Base-by-base conservation (phyloP, 2,797 vertebrate genomes). In the Mergus octosetaceus region DNA sequence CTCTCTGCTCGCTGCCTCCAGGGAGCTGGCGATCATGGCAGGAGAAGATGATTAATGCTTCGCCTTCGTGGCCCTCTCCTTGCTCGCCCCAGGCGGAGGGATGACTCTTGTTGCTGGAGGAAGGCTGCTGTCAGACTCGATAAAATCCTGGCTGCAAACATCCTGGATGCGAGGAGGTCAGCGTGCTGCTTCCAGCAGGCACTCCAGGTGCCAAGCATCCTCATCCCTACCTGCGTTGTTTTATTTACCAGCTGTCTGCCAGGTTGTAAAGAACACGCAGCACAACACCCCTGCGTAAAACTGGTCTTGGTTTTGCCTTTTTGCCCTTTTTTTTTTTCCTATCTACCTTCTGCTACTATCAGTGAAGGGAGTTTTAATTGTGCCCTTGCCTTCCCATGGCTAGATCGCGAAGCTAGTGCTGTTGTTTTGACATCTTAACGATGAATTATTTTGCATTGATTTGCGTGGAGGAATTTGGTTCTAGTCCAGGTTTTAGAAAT, bases 1-100 rank as follows among this genome's bases (percentile, higher is more conserved):
- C 32, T 72, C 1, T 1, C 34, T 84, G 70, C 54, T 71, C 1
- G 1, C 39, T 83, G 69, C 53, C 34, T 61, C 11, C 78, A 65
- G 49, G 30, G 56, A 56, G 11, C 47, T 60, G 68, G 6, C 1
- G 0, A 11, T 34, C 22, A 6, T 1, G 0, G 75, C 47, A 49
- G 27, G 8, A 74, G 30, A 16, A 16, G 21, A n/a, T 41, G 7
- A 34, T 38, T 49, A 38, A 34, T 32, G 38, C 19, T 21, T 14
- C 6, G 1, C 13, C 49, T 51, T 32, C 18, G 27, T 64, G 56
- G 21, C 54, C 27, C 14, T 45, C 36, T n/a, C 22, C 28, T 62
- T 60, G 68, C 68, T 56, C 34, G 39, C 21, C 38, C 28, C 45
- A 66, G 73, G 62, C 41, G n/a, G n/a, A 53, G 41, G 47, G 61